phyloP scores from a whole-genome alignment of 2,797 vertebrate species.

The Molossus alvarezi region DNA sequence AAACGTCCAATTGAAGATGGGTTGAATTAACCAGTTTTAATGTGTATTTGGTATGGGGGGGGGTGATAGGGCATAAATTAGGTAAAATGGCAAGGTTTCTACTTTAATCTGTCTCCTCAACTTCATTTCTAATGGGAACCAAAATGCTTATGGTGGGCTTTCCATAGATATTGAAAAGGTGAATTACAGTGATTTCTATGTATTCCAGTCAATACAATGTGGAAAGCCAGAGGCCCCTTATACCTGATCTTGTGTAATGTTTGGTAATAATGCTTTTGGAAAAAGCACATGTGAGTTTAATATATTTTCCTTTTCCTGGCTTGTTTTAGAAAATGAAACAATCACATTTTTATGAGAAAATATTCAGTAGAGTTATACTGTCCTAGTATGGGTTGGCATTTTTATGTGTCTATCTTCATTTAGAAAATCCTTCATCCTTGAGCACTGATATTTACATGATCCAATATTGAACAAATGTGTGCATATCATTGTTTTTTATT shows the following conservation, averaged over 20 bases:
- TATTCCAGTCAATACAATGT: background rate
- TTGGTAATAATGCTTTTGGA: background rate
- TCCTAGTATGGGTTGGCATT: background rate
- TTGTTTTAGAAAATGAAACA: slow-evolving; percentile 47
- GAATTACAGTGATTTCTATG: background rate
- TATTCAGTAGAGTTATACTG: background rate
- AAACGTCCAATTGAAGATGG: background rate
- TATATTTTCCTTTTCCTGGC: background rate
- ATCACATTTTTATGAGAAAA: slow-evolving; percentile 37
- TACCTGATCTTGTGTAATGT: background rate
- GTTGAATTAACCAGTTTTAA: background rate
- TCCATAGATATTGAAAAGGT: background rate
- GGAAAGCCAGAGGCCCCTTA: background rate
- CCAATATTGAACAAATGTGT: background rate
- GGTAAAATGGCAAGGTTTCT: background rate
- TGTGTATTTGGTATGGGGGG: background rate
- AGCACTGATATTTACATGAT: slow-evolving; percentile 24
- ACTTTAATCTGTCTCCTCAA: background rate
- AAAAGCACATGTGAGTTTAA: slow-evolving; percentile 38
- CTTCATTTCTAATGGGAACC: background rate
- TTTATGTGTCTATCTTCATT: background rate
- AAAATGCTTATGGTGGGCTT: background rate
- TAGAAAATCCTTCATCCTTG: slow-evolving; percentile 12
- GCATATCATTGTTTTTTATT: background rate
- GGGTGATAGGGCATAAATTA: background rate